phyloP scores from a whole-genome alignment of 2,888 invertebrate species.

The Oxystoma pomonae region DNA sequence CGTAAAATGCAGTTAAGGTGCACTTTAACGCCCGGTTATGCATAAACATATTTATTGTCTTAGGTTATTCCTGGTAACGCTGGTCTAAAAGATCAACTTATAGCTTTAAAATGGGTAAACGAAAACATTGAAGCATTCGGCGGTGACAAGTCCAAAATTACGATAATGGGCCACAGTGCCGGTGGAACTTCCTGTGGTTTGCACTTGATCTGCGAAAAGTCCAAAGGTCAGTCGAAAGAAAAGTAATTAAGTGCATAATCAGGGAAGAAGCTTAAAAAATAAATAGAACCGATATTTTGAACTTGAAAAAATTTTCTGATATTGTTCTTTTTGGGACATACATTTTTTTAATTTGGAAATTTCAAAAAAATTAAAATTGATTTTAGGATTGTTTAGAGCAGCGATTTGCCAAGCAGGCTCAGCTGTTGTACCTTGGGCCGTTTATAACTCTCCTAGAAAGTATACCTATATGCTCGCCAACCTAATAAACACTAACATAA shows the following conservation, averaged over 20 bases:
- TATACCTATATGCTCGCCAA: not conserved
- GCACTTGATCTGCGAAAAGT: not conserved
- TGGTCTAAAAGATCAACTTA: slow-evolving; percentile 1
- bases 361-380: not conserved
- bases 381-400: slow-evolving; percentile 3
- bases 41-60: too few relatives aligned
- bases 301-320: too few relatives aligned
- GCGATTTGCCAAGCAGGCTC: slow-evolving; percentile 1
- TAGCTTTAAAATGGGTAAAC: not conserved
- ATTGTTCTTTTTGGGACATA: too few relatives aligned
- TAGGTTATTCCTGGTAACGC: slow-evolving; percentile 1
- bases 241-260: too few relatives aligned
- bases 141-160: not conserved
- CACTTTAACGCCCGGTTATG: too few relatives aligned
- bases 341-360: too few relatives aligned
- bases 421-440: not conserved
- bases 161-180: not conserved
- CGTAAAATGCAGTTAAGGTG: too few relatives aligned
- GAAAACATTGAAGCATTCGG: not conserved
- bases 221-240: slow-evolving; percentile 2
- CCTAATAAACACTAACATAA: not conserved
- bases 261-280: too few relatives aligned
- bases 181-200: not conserved
- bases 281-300: too few relatives aligned
- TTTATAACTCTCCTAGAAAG: slow-evolving; percentile 1